Evolutionary conservation across 2,113 vertebrate genomes (phyloP).

Genomic region (Oreochromis tanganicae): DNA sequence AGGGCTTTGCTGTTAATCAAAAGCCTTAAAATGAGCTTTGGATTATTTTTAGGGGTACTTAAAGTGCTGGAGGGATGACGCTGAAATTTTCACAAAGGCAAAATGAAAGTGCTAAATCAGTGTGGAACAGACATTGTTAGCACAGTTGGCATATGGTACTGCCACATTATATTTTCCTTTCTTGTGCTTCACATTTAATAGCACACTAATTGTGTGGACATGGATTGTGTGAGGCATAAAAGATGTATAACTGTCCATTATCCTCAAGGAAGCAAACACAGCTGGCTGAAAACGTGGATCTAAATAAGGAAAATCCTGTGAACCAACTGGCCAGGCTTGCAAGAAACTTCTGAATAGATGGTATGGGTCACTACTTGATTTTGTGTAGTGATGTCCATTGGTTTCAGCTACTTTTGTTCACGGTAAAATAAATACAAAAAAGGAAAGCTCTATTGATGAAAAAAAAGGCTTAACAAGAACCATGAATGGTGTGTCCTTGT

Average conservation of each 20-base stretch:
- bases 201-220: neutral
- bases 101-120: neutral
- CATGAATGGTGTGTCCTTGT: neutral
- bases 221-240: neutral
- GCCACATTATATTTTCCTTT: neutral
- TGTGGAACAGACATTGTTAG: neutral
- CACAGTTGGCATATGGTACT: neutral
- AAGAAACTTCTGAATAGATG: neutral
- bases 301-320: neutral
- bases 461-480: neutral
- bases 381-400: too few species aligned
- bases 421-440: neutral
- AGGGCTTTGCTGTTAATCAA: slow-evolving; percentile 6
- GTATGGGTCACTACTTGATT: neutral
- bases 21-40: neutral
- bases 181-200: neutral
- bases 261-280: neutral
- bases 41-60: slow-evolving; percentile 18
- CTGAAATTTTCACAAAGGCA: neutral
- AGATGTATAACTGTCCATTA: neutral
- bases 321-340: neutral
- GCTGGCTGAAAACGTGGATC: neutral
- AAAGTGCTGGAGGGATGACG: neutral
- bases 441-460: neutral
- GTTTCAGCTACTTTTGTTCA: neutral